Evolutionary conservation across 2,113 vertebrate species (phyloP).

Genomic region (Strix aluco): DNA sequence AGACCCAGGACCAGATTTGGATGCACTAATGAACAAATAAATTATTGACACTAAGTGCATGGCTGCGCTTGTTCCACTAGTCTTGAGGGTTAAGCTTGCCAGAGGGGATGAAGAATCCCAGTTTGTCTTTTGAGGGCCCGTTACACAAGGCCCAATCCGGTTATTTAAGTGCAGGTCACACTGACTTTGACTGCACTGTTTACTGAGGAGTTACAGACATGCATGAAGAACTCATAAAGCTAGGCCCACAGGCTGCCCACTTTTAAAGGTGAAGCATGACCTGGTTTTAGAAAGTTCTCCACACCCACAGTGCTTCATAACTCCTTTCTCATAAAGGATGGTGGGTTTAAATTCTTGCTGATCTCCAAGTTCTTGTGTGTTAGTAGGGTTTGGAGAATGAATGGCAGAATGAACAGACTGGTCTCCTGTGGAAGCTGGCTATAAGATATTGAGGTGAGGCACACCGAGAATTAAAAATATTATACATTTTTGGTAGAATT

Average conservation of each 20-base stretch:
- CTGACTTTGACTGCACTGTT: not conserved
- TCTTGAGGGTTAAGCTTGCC: not conserved
- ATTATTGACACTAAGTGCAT: not conserved
- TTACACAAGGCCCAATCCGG: rapidly evolving
- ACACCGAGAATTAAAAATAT: not conserved
- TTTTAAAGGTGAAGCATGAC: not conserved
- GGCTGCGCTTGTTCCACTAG: not conserved
- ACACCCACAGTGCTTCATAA: not conserved
- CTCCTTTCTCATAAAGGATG: not conserved
- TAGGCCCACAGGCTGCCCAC: not conserved
- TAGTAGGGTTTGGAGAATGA: not conserved
- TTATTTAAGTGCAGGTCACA: not conserved
- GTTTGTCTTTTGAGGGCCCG: not conserved
- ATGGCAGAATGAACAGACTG: not conserved
- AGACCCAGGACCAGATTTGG: not conserved
- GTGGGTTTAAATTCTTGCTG: not conserved
- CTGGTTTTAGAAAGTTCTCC: not conserved
- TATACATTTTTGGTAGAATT: not conserved
- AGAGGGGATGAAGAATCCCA: not conserved
- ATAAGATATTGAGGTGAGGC: not conserved
- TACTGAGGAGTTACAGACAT: not conserved
- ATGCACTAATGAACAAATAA: not conserved
- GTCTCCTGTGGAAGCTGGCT: not conserved
- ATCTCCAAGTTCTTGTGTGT: not conserved
- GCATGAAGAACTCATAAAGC: not conserved